Percentiles rank a stretch among this genome's conserved stretches.
Evolutionary conservation across 1,140 invertebrate genomes (phyloP).

Genomic region (Ruditapes philippinarum): DNA sequence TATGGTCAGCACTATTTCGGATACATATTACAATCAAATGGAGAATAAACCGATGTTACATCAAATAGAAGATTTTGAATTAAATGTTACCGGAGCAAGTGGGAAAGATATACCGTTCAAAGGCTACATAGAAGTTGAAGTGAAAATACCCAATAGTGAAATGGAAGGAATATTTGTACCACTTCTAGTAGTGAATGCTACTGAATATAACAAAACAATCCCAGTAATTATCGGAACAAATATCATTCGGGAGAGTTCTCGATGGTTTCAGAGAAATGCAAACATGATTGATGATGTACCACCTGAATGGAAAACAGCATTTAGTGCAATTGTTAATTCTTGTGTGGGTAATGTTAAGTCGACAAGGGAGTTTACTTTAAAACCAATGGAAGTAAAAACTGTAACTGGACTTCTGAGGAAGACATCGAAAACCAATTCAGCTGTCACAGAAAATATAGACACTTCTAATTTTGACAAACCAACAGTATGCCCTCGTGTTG

Average conservation of each 20-base stretch:
- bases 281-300: background rate
- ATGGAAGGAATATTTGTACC: background rate
- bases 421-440: background rate
- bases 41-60: background rate
- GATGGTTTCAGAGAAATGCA: too few species aligned
- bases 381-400: background rate
- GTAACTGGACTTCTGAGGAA: background rate
- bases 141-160: background rate
- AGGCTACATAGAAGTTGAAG: slow-evolving; percentile 17
- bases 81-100: slow-evolving; percentile 15
- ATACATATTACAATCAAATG: background rate
- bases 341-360: background rate
- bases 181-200: background rate
- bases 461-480: background rate
- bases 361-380: background rate
- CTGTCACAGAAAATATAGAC: background rate
- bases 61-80: background rate
- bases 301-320: background rate
- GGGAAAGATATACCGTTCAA: background rate
- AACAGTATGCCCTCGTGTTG: background rate
- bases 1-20: slow-evolving; percentile 21
- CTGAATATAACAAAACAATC: background rate
- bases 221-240: slow-evolving; percentile 7
- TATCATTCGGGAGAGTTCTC: background rate
- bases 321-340: background rate